phyloP scores from a whole-genome alignment of 2,888 invertebrate genomes.

The Slavum lentiscoides region DNA sequence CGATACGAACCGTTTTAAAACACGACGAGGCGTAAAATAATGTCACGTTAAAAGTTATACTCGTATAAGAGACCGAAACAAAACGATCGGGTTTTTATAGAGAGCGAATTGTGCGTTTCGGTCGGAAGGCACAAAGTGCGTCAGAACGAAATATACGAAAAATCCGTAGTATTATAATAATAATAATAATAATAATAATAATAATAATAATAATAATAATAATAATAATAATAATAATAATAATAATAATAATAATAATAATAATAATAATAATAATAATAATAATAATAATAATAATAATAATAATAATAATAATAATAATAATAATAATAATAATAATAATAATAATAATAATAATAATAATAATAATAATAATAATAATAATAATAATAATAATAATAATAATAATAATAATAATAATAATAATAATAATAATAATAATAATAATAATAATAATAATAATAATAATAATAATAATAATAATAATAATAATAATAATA shows the following conservation, averaged over 20 bases:
- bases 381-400: not conserved
- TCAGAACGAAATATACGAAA: not conserved
- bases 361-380: no score
- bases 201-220: not conserved
- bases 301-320: no score
- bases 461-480: not conserved
- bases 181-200: not conserved
- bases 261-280: not conserved
- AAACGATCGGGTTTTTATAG: not conserved
- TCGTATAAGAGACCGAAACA: not conserved
- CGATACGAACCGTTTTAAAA: not conserved
- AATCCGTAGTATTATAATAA: no score
- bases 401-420: not conserved
- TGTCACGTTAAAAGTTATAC: not conserved
- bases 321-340: not conserved
- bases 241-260: constrained; percentile 3
- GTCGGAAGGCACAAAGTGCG: not conserved
- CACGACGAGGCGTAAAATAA: constrained; percentile 6
- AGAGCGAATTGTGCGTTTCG: constrained; percentile 8
- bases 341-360: not conserved
- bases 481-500: not conserved
- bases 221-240: not conserved
- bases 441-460: no score
- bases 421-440: no score
- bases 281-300: no score